A percentile compares a stretch with the other conserved stretches of the same genome.
These are phyloP conservation scores for Himalopsyche phryganea DNA, from an alignment of 1,140 invertebrate species.

Conservation along the genomic window DNA sequence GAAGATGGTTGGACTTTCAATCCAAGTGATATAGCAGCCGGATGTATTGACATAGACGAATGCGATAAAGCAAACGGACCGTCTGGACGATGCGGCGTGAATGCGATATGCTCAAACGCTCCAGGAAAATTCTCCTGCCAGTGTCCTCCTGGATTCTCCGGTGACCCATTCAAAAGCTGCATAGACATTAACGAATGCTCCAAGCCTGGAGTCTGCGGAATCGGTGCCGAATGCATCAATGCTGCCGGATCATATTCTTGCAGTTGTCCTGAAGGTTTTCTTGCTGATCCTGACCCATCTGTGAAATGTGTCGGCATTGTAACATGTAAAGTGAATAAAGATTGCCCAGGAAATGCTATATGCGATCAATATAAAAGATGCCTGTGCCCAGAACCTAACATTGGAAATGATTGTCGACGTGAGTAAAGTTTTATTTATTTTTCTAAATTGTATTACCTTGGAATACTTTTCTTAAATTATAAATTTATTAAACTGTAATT, in stretches of 20 bases:
- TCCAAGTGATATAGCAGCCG: slow-evolving; percentile 80
- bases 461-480: not conserved
- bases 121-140: slow-evolving; percentile 73
- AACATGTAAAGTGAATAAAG: slow-evolving; percentile 67
- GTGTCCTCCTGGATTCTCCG: slow-evolving; percentile 75
- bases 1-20: slow-evolving; percentile 92
- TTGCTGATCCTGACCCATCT: slow-evolving; percentile 78
- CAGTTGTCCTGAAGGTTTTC: slow-evolving; percentile 72
- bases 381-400: slow-evolving; percentile 83
- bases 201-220: slow-evolving; percentile 64
- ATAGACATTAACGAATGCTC: slow-evolving; percentile 81
- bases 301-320: slow-evolving; percentile 76
- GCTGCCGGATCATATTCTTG: slow-evolving; percentile 73
- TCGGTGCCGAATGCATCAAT: slow-evolving; percentile 77
- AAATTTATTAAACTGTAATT: not conserved
- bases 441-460: not conserved
- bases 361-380: slow-evolving; percentile 75
- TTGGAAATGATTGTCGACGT: slow-evolving; percentile 89
- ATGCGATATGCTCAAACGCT: slow-evolving; percentile 80
- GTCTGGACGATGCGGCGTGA: slow-evolving; percentile 76
- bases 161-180: slow-evolving; percentile 75
- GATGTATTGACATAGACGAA: slow-evolving; percentile 91
- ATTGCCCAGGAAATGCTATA: slow-evolving; percentile 87
- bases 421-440: slow-evolving; percentile 48
- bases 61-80: slow-evolving; percentile 76